These are phyloP conservation scores for Subanguina moxae DNA, from an alignment of 1,140 invertebrate genomes.

Conservation along the genomic window DNA sequence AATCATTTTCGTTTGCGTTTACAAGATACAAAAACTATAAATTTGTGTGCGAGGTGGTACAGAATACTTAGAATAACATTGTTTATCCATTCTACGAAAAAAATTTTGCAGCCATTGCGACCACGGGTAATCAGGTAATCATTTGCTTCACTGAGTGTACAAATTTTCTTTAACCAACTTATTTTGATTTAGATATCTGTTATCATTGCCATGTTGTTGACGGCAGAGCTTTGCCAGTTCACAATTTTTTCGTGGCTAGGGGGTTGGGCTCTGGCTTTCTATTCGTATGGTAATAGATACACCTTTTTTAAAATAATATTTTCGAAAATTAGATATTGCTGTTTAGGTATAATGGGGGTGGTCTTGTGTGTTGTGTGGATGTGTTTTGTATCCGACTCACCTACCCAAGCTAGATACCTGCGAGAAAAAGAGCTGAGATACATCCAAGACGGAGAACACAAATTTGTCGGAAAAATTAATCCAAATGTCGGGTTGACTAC, in stretches of 20 bases:
- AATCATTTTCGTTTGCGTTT: too few species aligned
- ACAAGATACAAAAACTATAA: too few species aligned
- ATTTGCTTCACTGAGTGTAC: not conserved
- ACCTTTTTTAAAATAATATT: constrained; percentile 9
- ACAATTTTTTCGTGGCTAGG: constrained; percentile 44
- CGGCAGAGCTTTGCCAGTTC: constrained; percentile 54
- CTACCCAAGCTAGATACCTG: constrained; percentile 39
- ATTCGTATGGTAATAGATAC: constrained; percentile 51
- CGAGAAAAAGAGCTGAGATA: constrained; percentile 31
- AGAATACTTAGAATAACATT: too few species aligned
- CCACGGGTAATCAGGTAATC: constrained; percentile 54
- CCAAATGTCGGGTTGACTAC: too few species aligned
- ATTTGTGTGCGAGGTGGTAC: too few species aligned
- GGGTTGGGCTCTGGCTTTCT: constrained; percentile 56
- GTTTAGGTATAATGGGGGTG: constrained; percentile 47
- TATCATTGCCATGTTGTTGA: constrained; percentile 56
- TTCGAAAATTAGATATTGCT: too few species aligned
- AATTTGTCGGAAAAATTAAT: constrained; percentile 4
- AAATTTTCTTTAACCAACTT: constrained; percentile 12
- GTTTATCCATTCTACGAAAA: too few species aligned
- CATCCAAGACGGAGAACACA: constrained; percentile 30
- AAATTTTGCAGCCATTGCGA: constrained; percentile 40
- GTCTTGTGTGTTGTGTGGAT: constrained; percentile 48
- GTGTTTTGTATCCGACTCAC: constrained; percentile 46
- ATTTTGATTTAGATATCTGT: constrained; percentile 52